Evolutionary conservation across 2,888 invertebrate genomes (phyloP).

Genomic region (Norana najaformis): DNA sequence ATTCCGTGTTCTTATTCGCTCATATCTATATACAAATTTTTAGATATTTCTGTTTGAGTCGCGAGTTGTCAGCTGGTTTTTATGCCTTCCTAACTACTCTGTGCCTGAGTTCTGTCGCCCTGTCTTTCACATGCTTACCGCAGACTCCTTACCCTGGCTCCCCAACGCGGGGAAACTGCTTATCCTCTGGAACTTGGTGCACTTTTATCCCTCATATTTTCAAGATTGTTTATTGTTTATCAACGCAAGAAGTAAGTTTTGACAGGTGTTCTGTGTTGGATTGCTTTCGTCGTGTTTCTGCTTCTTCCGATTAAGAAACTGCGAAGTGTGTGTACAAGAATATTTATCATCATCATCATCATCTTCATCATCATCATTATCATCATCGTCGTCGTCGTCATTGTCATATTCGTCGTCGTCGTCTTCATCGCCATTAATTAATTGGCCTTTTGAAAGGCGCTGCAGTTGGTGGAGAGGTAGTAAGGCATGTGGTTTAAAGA

Average conservation of each 20-base stretch:
- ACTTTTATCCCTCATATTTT: not conserved
- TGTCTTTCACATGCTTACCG: not conserved
- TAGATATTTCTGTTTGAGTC: not conserved
- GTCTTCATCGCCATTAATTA: not conserved
- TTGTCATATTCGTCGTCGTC: not conserved
- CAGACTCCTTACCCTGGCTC: not conserved
- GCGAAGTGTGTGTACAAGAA: too few species aligned
- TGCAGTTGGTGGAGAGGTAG: too few species aligned
- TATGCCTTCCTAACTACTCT: not conserved
- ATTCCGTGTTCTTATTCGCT: not conserved
- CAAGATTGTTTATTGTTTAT: not conserved
- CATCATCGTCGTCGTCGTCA: slow-evolving; percentile 21
- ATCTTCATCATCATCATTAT: slow-evolving; percentile 15
- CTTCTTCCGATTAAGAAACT: too few species aligned
- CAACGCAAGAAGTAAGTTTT: not conserved
- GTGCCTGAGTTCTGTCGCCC: not conserved
- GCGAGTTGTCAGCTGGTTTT: not conserved
- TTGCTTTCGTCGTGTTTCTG: too few species aligned
- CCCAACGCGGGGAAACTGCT: not conserved
- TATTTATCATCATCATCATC: not conserved
- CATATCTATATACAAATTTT: not conserved
- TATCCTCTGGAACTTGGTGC: not conserved
- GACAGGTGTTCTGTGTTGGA: not conserved
- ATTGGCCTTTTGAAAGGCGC: too few species aligned
- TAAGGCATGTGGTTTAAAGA: too few species aligned